Base-by-base conservation (phyloP, 2,797 vertebrate genomes). In the Propithecus perrieri region DNA sequence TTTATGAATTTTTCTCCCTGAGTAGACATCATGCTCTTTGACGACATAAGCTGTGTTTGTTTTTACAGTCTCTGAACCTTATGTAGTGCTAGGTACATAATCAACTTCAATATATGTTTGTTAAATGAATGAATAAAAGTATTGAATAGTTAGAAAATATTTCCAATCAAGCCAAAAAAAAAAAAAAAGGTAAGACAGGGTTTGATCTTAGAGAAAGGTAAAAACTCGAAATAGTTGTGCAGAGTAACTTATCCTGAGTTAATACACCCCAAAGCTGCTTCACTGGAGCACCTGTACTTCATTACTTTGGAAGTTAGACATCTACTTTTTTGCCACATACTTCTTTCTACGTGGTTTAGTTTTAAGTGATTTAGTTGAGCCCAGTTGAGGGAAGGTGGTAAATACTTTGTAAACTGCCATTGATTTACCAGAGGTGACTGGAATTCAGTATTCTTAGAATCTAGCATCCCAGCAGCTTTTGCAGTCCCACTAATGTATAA, bases 341-440 rank as follows among this genome's bases (percentile, higher is more conserved):
- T 88, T 92, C 10, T 79, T 88, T 92, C 10, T 79, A 15, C 17
- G 65, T 46, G 22, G 11, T 87, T 96, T 90, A 48, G 24, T 94
- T 88, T 80, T 94, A 76, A 84, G 65, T 88, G 92, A 65, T 92
- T 94, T 89, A 88, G 41, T 81, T 76, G 71, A 72, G 3, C 57
- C n/a, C 33, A 67, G 13, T 53, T 79, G 75, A 69, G 48, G 61
- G 8, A 79, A 50, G 20, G 67, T 33, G 67, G 13, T 35, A 81
- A 76, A 30, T 90, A 85, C 8, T 94, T 92, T 69, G 43, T 91
- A 83, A 97, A 93, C 12, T 83, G 61, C n/a, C 30, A 43, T 7
- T 92, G 26, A 75, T 46, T 94, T 87, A 46, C 26, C 50, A 74
- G 30, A 83, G 43, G 28, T 53, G 20, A 67, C 24, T n/a, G 65